These are phyloP conservation scores for Thunnus thynnus DNA, from an alignment of 2,113 vertebrate species.

Conservation along the genomic window DNA sequence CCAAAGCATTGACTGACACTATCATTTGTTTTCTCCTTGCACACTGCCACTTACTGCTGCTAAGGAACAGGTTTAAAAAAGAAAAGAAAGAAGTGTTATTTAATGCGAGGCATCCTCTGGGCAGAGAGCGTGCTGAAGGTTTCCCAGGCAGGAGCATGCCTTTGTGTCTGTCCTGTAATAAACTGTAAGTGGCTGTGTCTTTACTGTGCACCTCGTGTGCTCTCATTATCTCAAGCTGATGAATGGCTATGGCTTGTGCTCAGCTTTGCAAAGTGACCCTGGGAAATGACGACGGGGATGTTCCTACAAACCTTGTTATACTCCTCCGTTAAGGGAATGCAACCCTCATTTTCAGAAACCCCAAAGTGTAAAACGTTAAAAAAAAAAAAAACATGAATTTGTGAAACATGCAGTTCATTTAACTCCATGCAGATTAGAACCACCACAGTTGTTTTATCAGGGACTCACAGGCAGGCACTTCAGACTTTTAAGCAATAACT, in stretches of 20 bases:
- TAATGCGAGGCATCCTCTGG: constrained; percentile 53
- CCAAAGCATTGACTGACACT: constrained; percentile 24
- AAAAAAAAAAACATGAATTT: constrained; percentile 43
- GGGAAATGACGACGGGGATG: constrained; percentile 73
- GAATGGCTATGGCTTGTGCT: constrained; percentile 74
- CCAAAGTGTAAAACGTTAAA: constrained; percentile 31
- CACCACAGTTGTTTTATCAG: constrained; percentile 19
- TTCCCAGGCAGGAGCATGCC: constrained; percentile 61
- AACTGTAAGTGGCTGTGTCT: constrained; percentile 76
- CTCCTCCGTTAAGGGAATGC: constrained; percentile 48
- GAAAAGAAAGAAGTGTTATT: constrained; percentile 44
- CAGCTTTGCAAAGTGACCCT: constrained; percentile 82
- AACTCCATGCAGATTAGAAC: constrained; percentile 62
- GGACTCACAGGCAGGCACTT: constrained; percentile 40
- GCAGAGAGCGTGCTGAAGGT: constrained; percentile 49
- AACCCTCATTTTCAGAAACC: constrained; percentile 44
- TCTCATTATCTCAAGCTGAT: constrained; percentile 86
- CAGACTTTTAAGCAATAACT: constrained; percentile 34
- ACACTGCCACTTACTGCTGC: constrained; percentile 37
- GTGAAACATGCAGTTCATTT: constrained; percentile 69
- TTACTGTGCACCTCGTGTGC: constrained; percentile 69
- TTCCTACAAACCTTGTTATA: constrained; percentile 67
- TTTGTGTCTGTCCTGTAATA: constrained; percentile 75
- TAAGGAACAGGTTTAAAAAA: constrained; percentile 39
- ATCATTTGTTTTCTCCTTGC: constrained; percentile 29